These are phyloP conservation scores for Eospalax fontanierii DNA, from an alignment of 2,797 vertebrate species.

Conservation along the genomic window DNA sequence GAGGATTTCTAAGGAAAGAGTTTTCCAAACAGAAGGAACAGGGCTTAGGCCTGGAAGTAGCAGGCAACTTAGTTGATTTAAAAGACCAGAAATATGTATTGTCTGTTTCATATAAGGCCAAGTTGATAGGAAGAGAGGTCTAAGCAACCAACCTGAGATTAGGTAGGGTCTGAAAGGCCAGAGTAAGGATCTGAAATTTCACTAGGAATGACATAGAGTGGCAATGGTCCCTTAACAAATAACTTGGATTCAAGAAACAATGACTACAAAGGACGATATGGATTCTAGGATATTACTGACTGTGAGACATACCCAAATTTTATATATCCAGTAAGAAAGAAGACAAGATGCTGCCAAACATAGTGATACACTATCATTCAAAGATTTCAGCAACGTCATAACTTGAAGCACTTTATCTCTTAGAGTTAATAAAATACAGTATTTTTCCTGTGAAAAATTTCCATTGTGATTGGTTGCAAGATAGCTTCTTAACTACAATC, in stretches of 20 bases:
- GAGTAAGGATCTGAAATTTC: conserved; percentile 46
- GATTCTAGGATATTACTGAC: conserved; percentile 28
- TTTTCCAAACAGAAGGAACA: conserved; percentile 50
- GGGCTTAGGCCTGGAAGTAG: conserved; percentile 44
- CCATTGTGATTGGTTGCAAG: conserved; percentile 25
- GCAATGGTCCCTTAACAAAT: conserved; percentile 29
- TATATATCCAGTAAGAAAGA: conserved; percentile 34
- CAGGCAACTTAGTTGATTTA: background rate
- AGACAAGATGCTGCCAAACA: conserved; percentile 51
- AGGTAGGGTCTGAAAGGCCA: conserved; percentile 32
- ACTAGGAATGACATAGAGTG: conserved; percentile 22
- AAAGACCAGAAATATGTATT: background rate
- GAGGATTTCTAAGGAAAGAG: conserved; percentile 55
- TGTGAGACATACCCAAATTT: conserved; percentile 32
- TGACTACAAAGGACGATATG: conserved; percentile 58
- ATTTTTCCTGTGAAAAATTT: conserved; percentile 59
- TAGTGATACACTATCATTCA: conserved; percentile 48
- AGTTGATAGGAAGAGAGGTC: conserved; percentile 54
- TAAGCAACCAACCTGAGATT: conserved; percentile 44
- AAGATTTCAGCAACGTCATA: conserved; percentile 57
- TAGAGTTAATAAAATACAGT: conserved; percentile 49
- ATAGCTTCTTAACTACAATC: conserved; percentile 47
- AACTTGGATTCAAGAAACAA: conserved; percentile 56
- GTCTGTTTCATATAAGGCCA: conserved; percentile 51
- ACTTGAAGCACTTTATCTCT: conserved; percentile 25